Evolutionary conservation across 2,888 invertebrate genomes (phyloP).

Genomic region (Drosophila pseudotakahashii): DNA sequence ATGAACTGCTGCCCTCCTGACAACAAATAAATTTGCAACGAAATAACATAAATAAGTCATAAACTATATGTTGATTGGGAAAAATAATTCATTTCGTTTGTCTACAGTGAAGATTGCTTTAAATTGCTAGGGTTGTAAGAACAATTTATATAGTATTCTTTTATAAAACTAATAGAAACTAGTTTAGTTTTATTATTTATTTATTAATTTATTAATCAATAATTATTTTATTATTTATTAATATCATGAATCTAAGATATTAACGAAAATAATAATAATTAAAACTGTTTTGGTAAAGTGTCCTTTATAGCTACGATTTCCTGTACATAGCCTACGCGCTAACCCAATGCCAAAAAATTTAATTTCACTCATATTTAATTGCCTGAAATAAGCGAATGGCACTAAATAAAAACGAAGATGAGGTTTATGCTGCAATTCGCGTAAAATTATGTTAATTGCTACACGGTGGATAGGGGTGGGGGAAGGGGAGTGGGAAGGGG

Average conservation of each 20-base stretch:
- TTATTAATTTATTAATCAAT: too few relatives aligned
- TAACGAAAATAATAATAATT: too few relatives aligned
- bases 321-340: slow-evolving; percentile 5
- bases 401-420: slow-evolving; percentile 65
- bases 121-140: background rate
- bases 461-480: background rate
- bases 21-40: slow-evolving; percentile 55
- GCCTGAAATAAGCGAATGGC: slow-evolving; percentile 61
- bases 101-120: slow-evolving; percentile 36
- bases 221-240: too few relatives aligned
- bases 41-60: slow-evolving; percentile 72
- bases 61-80: slow-evolving; percentile 41
- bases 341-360: slow-evolving; percentile 48
- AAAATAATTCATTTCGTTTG: slow-evolving; percentile 8
- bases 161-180: too few relatives aligned
- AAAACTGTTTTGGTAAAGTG: too few relatives aligned
- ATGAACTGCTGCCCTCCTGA: slow-evolving; percentile 35
- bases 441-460: slow-evolving; percentile 76
- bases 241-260: too few relatives aligned
- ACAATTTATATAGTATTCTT: too few relatives aligned
- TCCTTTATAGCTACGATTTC: background rate
- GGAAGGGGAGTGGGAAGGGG: too few relatives aligned
- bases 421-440: slow-evolving; percentile 76
- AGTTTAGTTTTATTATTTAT: too few relatives aligned
- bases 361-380: slow-evolving; percentile 68